phyloP scores from a whole-genome alignment of 1,140 invertebrate genomes.

The Phymorhynchus buccinoides region DNA sequence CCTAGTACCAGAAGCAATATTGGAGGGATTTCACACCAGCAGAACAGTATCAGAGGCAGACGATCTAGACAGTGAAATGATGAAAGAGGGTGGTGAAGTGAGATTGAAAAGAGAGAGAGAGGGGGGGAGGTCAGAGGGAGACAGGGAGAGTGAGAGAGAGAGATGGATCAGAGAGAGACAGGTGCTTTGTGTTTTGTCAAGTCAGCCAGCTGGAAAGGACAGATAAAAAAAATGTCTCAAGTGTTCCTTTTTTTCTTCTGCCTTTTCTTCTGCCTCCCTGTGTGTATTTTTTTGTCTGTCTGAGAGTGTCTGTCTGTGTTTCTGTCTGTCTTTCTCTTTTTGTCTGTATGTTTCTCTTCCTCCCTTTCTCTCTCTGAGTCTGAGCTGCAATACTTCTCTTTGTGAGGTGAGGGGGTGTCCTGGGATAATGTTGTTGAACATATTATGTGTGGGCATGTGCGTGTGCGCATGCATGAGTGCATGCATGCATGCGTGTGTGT shows the following conservation, averaged over 20 bases:
- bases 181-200: neutral
- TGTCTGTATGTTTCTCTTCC: neutral
- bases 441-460: constrained; percentile 16
- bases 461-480: constrained; percentile 14
- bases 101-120: neutral
- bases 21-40: neutral
- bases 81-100: neutral
- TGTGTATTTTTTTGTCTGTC: neutral
- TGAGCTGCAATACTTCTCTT: too few species aligned
- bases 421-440: neutral
- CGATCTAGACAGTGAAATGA: neutral
- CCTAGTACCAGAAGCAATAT: too few species aligned
- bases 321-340: too few species aligned
- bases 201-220: neutral
- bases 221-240: neutral
- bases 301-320: too few species aligned
- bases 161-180: neutral
- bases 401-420: neutral
- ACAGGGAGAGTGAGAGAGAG: too few species aligned
- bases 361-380: too few species aligned
- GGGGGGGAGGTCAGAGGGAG: too few species aligned
- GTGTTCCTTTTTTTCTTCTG: neutral
- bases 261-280: neutral
- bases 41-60: neutral
- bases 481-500: neutral